phyloP scores from a whole-genome alignment of 2,797 vertebrate genomes.

The Triplophysa bombifrons region DNA sequence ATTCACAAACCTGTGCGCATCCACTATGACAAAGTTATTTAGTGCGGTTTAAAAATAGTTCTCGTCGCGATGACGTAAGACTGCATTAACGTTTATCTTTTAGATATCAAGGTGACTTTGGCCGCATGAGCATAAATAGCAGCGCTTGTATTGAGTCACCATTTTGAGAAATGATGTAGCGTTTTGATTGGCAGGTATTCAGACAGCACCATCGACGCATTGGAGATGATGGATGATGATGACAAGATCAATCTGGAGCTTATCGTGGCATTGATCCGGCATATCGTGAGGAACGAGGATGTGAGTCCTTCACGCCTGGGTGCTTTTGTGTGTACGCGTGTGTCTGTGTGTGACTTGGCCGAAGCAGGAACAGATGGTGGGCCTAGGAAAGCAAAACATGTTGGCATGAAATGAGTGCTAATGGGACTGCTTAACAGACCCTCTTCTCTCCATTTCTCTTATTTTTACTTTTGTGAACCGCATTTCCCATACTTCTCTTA shows the following conservation, averaged over 20 bases:
- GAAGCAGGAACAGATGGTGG: conserved; percentile 43
- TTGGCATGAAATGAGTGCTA: conserved; percentile 65
- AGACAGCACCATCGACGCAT: conserved; percentile 79
- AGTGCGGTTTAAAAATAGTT: conserved; percentile 1
- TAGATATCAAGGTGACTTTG: background rate
- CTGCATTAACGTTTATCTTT: background rate
- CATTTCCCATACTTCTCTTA: background rate
- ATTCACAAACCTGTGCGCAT: background rate
- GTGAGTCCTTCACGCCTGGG: conserved; percentile 64
- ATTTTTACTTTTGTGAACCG: background rate
- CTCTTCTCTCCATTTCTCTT: conserved; percentile 40
- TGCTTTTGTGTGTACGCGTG: conserved; percentile 4
- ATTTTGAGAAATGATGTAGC: conserved; percentile 2
- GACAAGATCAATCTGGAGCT: conserved; percentile 94
- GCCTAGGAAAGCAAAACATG: conserved; percentile 61
- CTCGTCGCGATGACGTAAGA: background rate
- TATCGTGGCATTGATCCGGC: conserved; percentile 86
- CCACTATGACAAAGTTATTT: conserved; percentile 1
- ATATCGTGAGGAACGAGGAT: conserved; percentile 85
- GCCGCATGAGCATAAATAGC: background rate
- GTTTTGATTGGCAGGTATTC: conserved; percentile 82
- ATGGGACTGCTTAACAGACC: conserved; percentile 67
- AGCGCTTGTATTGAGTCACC: background rate
- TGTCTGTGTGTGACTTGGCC: conserved; percentile 11
- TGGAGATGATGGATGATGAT: conserved; percentile 87